Percentiles rank a stretch among this genome's conserved stretches.
These are phyloP conservation scores for Tinea trinotella DNA, from an alignment of 2,888 invertebrate genomes.

Conservation along the genomic window DNA sequence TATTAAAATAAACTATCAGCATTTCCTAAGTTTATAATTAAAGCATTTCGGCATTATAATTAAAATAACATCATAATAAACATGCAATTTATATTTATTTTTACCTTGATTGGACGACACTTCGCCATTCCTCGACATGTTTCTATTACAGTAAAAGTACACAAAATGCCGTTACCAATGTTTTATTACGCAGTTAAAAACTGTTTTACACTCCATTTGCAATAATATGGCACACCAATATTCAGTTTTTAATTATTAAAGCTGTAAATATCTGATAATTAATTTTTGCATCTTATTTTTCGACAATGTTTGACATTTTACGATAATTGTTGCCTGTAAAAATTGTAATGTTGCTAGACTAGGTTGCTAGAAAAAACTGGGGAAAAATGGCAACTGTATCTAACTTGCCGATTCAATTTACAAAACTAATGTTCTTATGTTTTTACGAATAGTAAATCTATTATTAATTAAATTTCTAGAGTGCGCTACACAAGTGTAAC, in stretches of 20 bases:
- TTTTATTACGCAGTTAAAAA: slow-evolving; percentile 41
- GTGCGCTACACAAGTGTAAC: no score
- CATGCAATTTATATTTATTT: background rate
- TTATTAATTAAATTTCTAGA: no score
- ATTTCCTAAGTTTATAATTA: background rate
- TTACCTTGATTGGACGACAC: slow-evolving; percentile 77
- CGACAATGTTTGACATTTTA: slow-evolving; percentile 12
- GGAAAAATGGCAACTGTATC: no score
- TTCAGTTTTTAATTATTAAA: background rate
- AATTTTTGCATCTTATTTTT: slow-evolving; percentile 8
- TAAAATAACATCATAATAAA: background rate
- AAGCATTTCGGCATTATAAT: background rate
- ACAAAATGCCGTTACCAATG: slow-evolving; percentile 32
- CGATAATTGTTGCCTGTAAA: background rate
- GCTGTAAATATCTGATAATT: background rate
- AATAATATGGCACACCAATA: slow-evolving; percentile 26
- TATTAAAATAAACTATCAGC: background rate
- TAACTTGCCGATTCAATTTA: no score
- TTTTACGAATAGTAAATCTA: no score
- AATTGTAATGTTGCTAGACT: background rate
- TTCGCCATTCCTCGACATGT: slow-evolving; percentile 82
- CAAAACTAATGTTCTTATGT: no score
- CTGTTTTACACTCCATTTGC: slow-evolving; percentile 54
- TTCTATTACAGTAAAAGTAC: slow-evolving; percentile 30
- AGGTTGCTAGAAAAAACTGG: no score